Evolutionary conservation across 2,888 invertebrate species (phyloP), one percentile per base, ranked within the genome.

Genomic region (Volucella inflata): DNA sequence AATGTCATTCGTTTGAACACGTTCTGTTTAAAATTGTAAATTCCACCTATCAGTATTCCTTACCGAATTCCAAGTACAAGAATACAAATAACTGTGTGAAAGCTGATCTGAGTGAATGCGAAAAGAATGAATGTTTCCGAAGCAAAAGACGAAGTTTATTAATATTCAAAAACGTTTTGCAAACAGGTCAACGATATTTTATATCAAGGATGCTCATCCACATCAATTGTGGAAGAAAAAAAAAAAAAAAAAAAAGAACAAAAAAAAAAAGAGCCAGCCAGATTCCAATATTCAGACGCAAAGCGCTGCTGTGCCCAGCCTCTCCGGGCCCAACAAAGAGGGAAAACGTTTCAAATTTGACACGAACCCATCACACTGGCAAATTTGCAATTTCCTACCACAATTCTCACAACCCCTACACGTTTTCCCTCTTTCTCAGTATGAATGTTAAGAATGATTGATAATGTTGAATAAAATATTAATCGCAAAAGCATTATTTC

Each of bases 401-500:
- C 40, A 53, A 51, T 17, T 17, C 42, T 30, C 6, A 30, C 17
- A 68, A 40, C 14, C 14, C 48, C 21, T 14, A 9, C 16, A 50
- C 67, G 71, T 82, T 82, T 82, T 60, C 82, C 74, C 72, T 74
- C 76, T 57, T 71, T 77, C 51, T 53, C 46, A 74, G 88, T 87
- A 88, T 88, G 88, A 87, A 85, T 88, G 88, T 87, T 87, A 87
- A 84, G 88, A 87, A 88, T 89, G 89, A 88, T 87, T 89, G 89
- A 79, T 87, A 80, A 81, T 87, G 87, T 87, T 87, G 87, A 89
- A 89, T 88, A 88, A 79, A 74, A 80, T 89, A 89, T 89, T 89
- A 89, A 89, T 89, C 89, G 88, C 88, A 88, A 88, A 87, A 88
- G 88, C 89, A 89, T 89, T 89, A 89, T 89, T 89, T 89, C 89